Percentiles rank a stretch among this genome's conserved stretches.
These are phyloP conservation scores for Triops cancriformis DNA, from an alignment of 1,140 invertebrate species.

Conservation along the genomic window DNA sequence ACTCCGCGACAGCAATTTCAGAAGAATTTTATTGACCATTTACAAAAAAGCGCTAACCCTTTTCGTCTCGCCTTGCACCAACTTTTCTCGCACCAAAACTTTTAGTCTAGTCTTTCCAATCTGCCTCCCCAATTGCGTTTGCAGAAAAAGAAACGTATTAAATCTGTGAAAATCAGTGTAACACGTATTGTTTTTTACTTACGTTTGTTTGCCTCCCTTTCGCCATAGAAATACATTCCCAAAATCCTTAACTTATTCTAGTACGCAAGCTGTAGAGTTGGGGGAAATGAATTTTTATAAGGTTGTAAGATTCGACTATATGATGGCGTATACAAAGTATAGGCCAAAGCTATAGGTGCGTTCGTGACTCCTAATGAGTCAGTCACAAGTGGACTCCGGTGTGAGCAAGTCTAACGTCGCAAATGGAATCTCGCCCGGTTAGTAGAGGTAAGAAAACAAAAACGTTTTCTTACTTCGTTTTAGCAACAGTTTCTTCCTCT, in stretches of 20 bases:
- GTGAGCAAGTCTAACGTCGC: not conserved
- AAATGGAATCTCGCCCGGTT: not conserved
- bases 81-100: not conserved
- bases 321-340: not conserved
- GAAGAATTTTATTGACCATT: too few species aligned
- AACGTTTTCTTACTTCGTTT: not conserved
- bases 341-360: not conserved
- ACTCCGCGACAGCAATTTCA: too few species aligned
- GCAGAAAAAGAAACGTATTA: not conserved
- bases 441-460: not conserved
- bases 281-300: not conserved
- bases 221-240: not conserved
- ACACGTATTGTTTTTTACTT: not conserved
- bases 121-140: not conserved
- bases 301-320: not conserved
- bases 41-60: too few species aligned
- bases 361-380: constrained; percentile 13
- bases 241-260: not conserved
- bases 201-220: not conserved
- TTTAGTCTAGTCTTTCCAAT: not conserved
- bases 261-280: not conserved
- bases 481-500: too few species aligned
- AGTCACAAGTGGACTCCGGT: constrained; percentile 7
- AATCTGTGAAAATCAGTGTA: not conserved
- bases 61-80: too few species aligned